Evolutionary conservation across 2,888 invertebrate species (phyloP), one percentile per base, ranked within the genome.

Genomic region (Tanaodytes sp.): DNA sequence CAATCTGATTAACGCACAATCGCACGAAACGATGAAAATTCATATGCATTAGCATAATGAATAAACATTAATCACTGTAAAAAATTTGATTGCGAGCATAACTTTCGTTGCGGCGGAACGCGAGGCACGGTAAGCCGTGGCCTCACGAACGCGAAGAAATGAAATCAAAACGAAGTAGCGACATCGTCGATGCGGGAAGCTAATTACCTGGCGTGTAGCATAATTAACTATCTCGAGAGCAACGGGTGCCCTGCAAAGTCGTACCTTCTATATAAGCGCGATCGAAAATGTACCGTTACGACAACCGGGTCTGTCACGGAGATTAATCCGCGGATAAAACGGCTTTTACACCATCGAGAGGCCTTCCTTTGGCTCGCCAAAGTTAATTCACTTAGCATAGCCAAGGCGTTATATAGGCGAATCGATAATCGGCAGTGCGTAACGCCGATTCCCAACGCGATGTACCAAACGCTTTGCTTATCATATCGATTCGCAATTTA

Each of bases 261-360:
- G 61, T 69, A 57, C 61, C 65, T 69, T 70, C 69, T 66, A 57
- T 59, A 61, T 65, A 69, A 69, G 69, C 72, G 68, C 71, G 72
- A 74, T 77, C 74, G 77, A 77, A 79, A 78, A 76, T 78, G 71
- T 81, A 81, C 81, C 80, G 81, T 82, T 82, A 81, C 73, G 69
- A 75, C 75, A 74, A 77, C 71, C 73, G 74, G 76, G 78, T 78
- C 74, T 74, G 73, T 76, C 75, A 78, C 74, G 76, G 76, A 77
- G 79, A 80, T 79, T 79, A 78, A 77, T 77, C 76, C 78, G 68
- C 70, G 72, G 72, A 72, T 72, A 72, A 72, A 72, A 61, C 61
- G 45, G 67, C 72, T 66, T 67, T 72, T 70, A 72, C 69, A 70
- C 70, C 67, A 64, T 61, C 67, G 54, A 48, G 61, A 64, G 57